These are phyloP conservation scores for Acrossocheilus fasciatus DNA, from an alignment of 2,797 vertebrate genomes.

Conservation along the genomic window DNA sequence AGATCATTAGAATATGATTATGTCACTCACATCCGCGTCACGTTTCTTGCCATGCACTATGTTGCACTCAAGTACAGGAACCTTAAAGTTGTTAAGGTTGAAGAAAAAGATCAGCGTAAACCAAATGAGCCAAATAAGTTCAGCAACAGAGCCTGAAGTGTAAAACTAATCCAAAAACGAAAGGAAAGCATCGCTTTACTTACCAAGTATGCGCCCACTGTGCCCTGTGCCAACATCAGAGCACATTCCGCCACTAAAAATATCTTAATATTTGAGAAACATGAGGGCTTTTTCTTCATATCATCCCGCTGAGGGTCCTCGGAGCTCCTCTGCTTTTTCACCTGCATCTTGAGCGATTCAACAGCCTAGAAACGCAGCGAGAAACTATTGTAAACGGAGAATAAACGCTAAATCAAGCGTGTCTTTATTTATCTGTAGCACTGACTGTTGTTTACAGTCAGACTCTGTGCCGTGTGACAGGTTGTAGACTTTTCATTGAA, in stretches of 20 bases:
- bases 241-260: constrained; percentile 96
- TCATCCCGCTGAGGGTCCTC: constrained; percentile 81
- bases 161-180: constrained; percentile 17
- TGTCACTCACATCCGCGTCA: constrained; percentile 41
- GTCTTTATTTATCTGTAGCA: constrained; percentile 33
- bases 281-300: constrained; percentile 83
- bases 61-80: not conserved
- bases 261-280: constrained; percentile 97
- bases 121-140: constrained; percentile 8
- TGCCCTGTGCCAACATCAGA: constrained; percentile 97
- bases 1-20: constrained; percentile 20
- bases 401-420: constrained; percentile 48
- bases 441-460: constrained; percentile 63
- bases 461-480: constrained; percentile 62
- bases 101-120: not conserved
- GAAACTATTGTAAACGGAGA: constrained; percentile 47
- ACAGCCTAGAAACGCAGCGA: constrained; percentile 55
- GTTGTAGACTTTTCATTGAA: constrained; percentile 62
- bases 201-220: constrained; percentile 98
- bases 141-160: not conserved
- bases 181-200: constrained; percentile 71
- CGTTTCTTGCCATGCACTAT: constrained; percentile 28
- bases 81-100: not conserved
- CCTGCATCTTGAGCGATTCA: constrained; percentile 80
- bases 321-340: constrained; percentile 79